Conservation (phyloP, 2,888 invertebrate species). For the Anaspis maculata region DNA sequence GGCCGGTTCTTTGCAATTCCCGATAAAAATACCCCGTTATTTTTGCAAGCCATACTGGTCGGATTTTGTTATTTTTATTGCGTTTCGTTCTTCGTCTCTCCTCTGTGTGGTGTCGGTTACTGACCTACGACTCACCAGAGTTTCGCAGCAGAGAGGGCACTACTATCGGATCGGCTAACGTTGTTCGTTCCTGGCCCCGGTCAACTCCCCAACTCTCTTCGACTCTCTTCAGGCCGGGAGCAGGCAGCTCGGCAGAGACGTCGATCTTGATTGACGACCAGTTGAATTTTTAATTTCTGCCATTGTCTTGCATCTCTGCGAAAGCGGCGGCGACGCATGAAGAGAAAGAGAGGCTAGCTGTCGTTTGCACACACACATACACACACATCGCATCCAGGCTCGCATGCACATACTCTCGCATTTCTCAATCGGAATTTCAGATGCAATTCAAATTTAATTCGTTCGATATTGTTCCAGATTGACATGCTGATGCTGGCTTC, state of each 20-base stretch:
- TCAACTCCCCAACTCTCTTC: conserved; percentile 14
- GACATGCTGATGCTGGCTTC: too few relatives aligned
- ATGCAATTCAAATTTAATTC: neutral
- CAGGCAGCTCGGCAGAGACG: conserved; percentile 8
- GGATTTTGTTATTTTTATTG: conserved; percentile 43
- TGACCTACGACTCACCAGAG: conserved; percentile 34
- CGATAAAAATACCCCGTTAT: conserved; percentile 44
- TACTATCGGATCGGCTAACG: conserved; percentile 25
- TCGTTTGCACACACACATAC: too few relatives aligned
- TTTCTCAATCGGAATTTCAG: neutral
- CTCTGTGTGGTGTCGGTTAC: conserved; percentile 26
- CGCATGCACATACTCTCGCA: too few relatives aligned
- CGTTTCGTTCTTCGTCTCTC: conserved; percentile 35
- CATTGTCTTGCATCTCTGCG: conserved; percentile 22
- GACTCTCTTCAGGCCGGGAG: conserved; percentile 1
- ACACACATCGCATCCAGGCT: too few relatives aligned
- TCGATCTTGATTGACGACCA: conserved; percentile 30
- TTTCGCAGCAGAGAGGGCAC: conserved; percentile 30
- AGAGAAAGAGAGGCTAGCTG: too few relatives aligned
- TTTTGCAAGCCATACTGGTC: conserved; percentile 37
- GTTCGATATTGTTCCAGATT: neutral
- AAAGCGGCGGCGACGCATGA: too few relatives aligned
- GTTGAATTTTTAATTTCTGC: conserved; percentile 28
- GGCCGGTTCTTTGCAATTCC: conserved; percentile 38
- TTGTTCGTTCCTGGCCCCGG: conserved; percentile 20